A percentile compares a stretch with the other conserved stretches of the same genome.
Evolutionary conservation across 2,113 vertebrate genomes (phyloP).

Genomic region (human): DNA sequence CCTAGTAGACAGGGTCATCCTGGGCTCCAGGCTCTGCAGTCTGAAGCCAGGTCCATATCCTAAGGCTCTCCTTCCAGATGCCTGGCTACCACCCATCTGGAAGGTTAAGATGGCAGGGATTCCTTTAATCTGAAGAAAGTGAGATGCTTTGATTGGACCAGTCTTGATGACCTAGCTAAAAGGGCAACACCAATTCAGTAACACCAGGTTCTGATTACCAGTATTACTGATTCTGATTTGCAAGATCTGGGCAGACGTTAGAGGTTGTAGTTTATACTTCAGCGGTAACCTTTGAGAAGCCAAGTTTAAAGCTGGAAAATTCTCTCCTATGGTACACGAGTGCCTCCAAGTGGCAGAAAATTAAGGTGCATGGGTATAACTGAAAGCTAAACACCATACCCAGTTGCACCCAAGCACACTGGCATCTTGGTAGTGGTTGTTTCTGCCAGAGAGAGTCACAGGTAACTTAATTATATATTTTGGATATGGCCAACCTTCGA

Average conservation of each 20-base stretch:
- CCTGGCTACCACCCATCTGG: not conserved
- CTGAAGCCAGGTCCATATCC: accelerated
- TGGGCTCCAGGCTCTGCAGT: not conserved
- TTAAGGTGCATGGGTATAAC: not conserved
- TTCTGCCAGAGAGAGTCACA: not conserved
- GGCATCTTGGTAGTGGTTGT: not conserved
- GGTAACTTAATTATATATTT: not conserved
- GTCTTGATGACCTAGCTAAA: not conserved
- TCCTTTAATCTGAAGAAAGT: not conserved
- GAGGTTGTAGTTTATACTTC: not conserved
- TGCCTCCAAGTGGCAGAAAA: constrained; percentile 18
- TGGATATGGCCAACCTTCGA: not conserved
- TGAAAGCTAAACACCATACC: not conserved
- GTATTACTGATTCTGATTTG: not conserved
- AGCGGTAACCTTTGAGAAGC: not conserved
- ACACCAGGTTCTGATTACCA: not conserved
- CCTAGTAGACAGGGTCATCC: not conserved
- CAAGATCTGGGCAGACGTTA: not conserved
- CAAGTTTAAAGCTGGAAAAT: not conserved
- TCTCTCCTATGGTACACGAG: not conserved
- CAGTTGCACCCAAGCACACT: not conserved
- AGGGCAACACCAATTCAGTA: not conserved
- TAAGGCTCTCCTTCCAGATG: not conserved
- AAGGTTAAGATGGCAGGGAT: not conserved
- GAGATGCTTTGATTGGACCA: not conserved